phyloP scores from a whole-genome alignment of 2,888 invertebrate species.

The Nomada ruficornis region DNA sequence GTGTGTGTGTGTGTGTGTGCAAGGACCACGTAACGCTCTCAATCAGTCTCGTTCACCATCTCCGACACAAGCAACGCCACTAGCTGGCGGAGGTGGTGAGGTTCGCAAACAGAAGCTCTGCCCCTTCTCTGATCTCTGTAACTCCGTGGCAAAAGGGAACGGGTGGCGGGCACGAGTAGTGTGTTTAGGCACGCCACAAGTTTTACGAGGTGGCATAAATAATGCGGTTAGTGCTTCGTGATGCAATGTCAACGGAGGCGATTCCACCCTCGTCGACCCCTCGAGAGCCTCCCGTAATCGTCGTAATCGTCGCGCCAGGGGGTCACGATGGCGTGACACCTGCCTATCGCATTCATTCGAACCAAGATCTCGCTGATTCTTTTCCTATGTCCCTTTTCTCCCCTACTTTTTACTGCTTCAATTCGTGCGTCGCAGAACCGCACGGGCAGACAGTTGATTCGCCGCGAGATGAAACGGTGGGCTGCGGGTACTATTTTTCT shows the following conservation, averaged over 20 bases:
- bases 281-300: constrained; percentile 73
- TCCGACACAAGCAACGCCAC: constrained; percentile 10
- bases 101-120: constrained; percentile 22
- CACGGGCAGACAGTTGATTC: constrained; percentile 13
- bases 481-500: neutral
- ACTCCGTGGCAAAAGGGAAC: constrained; percentile 17
- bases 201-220: constrained; percentile 83
- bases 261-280: constrained; percentile 52
- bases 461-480: neutral
- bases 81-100: constrained; percentile 22
- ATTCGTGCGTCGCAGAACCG: constrained; percentile 7
- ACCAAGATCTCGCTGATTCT: constrained; percentile 35
- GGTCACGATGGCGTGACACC: constrained; percentile 70
- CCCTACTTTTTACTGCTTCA: constrained; percentile 1
- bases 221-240: constrained; percentile 82
- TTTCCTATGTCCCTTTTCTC: constrained; percentile 1
- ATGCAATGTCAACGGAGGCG: constrained; percentile 79
- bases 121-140: neutral
- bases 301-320: constrained; percentile 72
- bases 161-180: constrained; percentile 69
- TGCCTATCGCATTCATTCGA: constrained; percentile 65
- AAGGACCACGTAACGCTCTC: constrained; percentile 30
- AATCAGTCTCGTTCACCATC: constrained; percentile 26
- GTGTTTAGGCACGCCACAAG: constrained; percentile 81
- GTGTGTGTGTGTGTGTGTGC: neutral